Evolutionary conservation across 2,797 vertebrate species (phyloP), one percentile per base, ranked within the genome.

Genomic region (Craterocephalus amniculus): DNA sequence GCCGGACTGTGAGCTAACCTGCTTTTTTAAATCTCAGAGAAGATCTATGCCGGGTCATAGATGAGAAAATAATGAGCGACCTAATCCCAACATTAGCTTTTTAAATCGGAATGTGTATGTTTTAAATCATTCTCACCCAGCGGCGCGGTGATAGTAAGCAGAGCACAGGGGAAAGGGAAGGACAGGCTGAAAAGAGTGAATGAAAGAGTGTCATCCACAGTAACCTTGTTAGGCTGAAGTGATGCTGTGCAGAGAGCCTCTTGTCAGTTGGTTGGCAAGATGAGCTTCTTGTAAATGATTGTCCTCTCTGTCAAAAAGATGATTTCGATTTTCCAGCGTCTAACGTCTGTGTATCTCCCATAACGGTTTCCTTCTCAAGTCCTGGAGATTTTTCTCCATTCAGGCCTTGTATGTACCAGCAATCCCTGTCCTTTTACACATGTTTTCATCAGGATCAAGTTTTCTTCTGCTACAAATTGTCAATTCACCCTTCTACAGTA

Each of bases 191-290:
- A 89, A 52, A 82, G 84, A 87, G 80, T 87, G 89, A 92, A 89
- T 86, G 88, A 90, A 89, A 83, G 83, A 82, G 89, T 92, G 86
- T 88, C 85, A 91, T 92, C 88, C 90, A 83, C 76, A 80, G 81
- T 91, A 93, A 95, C 91, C 93, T 92, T 93, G 94, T 95, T 94
- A 93, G 87, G 79, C 72, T 88, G 89, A 90, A 93, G 89, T 94
- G 94, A 95, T 77, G 84, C 87, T 94, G 91, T 94, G 92, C 94
- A 94, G 94, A 93, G 85, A 86, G 80, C 79, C 81, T 92, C 87
- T 89, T 94, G 93, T 94, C 93, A 93, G 93, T 76, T 69, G 87
- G 84, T 88, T 94, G 92, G 90, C 91, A 88, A 88, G 92, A 92
- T 88, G 87, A 89, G 85, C 88, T 85, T 80, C 68, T 89, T 87